Evolutionary conservation across 1,140 invertebrate genomes (phyloP).

Genomic region (Anthonomus grandis): DNA sequence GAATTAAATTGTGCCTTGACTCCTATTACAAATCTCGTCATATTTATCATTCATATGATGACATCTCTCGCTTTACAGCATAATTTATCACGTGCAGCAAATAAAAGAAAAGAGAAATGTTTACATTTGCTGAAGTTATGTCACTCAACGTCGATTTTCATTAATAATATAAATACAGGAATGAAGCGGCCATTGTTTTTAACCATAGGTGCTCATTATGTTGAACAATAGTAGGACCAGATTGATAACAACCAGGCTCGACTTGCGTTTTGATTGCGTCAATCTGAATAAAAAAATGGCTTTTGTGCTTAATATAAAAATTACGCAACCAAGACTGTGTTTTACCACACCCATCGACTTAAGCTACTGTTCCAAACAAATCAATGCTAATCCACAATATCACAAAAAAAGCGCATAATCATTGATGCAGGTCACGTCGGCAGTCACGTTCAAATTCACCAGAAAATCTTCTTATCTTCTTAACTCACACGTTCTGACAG

Average conservation of each 20-base stretch:
- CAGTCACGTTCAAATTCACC: neutral
- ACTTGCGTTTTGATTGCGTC: neutral
- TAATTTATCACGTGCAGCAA: neutral
- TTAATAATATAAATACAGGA: neutral
- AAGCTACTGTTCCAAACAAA: too few relatives aligned
- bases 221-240: neutral
- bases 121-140: neutral
- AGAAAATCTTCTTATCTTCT: neutral
- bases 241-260: neutral
- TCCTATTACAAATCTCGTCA: neutral
- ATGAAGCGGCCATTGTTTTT: neutral
- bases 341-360: too few relatives aligned
- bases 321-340: neutral
- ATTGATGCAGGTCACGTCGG: constrained; percentile 15
- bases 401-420: neutral
- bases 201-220: neutral
- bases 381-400: too few relatives aligned
- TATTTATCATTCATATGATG: constrained; percentile 4
- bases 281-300: neutral
- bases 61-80: neutral
- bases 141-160: neutral
- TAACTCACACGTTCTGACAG: constrained; percentile 9
- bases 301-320: neutral
- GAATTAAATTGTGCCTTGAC: neutral
- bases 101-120: neutral